Evolutionary conservation across 2,113 vertebrate genomes (phyloP), one percentile per base, ranked within the genome.

Genomic region (Stercorarius parasiticus): DNA sequence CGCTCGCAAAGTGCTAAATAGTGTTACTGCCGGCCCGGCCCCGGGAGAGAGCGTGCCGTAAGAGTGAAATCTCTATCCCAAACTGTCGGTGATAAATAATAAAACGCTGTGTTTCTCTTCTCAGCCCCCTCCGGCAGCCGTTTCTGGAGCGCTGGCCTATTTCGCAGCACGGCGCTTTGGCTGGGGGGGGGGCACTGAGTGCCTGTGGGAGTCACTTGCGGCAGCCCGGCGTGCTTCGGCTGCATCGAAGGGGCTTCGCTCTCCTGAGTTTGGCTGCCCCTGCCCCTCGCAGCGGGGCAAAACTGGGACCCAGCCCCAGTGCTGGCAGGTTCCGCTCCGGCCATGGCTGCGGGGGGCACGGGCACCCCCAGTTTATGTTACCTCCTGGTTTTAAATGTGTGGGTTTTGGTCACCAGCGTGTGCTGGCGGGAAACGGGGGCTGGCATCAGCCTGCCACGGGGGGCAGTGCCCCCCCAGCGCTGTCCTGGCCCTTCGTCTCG

Each of bases 251-350:
- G 14, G 25, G 18, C 40, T 30, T 23, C 2, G 3, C 8, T 34
- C 3, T 5, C 6, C 1, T 6, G 62, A 45, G 11, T 67, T 45
- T 1, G 2, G 19, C 19, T 36, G 18, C 23, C 26, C 45, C 40
- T 23, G 25, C 49, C 52, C 15, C 19, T 45, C 1, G 2, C 18
- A 18, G 78, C 15, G 62, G 15, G 4, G 30, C 42, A 26, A 25
- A 47, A 32, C 45, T 1, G 0, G 20, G 64, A 15, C 34, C 20
- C 22, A 2, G 13, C 43, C 16, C 27, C 3, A 2, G 14, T 2
- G 10, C 52, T 27, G 53, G 29, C 12, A 4, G 49, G 36, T 11
- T 32, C 42, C 36, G 11, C 32, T 10, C 49, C 8, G 38, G 59
- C 52, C 1, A 5, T 29, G 79, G 25, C 40, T 15, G 47, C 1